Evolutionary conservation across 1,140 invertebrate species (phyloP).

Genomic region (Diploscapter pachys): DNA sequence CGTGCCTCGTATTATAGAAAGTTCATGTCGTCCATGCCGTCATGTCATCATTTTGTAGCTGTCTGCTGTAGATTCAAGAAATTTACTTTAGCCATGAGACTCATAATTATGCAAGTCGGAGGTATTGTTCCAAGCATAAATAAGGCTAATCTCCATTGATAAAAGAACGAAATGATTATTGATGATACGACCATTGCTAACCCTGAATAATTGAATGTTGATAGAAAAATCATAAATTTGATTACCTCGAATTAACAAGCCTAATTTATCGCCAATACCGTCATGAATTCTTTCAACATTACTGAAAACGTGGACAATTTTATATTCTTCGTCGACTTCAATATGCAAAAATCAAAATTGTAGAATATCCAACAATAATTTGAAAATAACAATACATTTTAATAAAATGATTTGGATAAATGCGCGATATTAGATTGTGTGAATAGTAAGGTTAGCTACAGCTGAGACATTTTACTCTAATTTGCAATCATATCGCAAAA

Average conservation of each 20-base stretch:
- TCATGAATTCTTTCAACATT: constrained; percentile 83
- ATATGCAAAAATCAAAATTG: too few relatives aligned
- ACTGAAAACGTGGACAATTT: constrained; percentile 61
- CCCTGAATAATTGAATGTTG: neutral
- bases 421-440: too few relatives aligned
- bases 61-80: neutral
- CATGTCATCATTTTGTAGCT: neutral
- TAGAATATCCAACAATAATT: too few relatives aligned
- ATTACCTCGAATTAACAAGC: constrained; percentile 69
- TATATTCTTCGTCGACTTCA: too few relatives aligned
- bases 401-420: too few relatives aligned
- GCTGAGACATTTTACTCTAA: too few relatives aligned
- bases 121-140: constrained; percentile 34
- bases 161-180: constrained; percentile 38
- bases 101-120: constrained; percentile 20
- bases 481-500: too few relatives aligned
- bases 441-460: too few relatives aligned
- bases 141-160: constrained; percentile 42
- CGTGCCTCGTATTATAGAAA: neutral
- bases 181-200: constrained; percentile 39
- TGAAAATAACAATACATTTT: too few relatives aligned
- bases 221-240: neutral
- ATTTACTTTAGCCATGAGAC: constrained; percentile 21
- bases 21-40: neutral
- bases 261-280: constrained; percentile 81